Conservation (phyloP, 2,888 invertebrate genomes). For the Drosophila fulvimacula region DNA sequence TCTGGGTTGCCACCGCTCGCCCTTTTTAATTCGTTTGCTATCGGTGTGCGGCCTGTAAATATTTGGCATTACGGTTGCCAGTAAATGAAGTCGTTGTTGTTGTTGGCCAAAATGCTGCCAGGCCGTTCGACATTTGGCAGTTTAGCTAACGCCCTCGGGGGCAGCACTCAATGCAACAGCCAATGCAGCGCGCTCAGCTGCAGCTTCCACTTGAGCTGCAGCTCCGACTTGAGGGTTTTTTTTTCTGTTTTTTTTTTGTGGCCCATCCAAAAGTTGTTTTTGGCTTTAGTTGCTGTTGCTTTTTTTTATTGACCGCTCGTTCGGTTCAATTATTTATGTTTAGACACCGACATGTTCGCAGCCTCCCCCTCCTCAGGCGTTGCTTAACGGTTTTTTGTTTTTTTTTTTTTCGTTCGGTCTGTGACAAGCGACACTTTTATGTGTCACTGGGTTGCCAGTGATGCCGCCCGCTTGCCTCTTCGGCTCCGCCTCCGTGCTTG, state of each 20-base stretch:
- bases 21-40: slow-evolving; percentile 54
- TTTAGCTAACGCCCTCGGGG: slow-evolving; percentile 61
- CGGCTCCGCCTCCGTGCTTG: neutral
- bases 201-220: slow-evolving; percentile 22
- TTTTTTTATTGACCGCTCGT: slow-evolving; percentile 61
- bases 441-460: slow-evolving; percentile 70
- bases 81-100: slow-evolving; percentile 48
- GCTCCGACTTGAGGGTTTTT: slow-evolving; percentile 25
- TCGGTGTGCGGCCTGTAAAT: slow-evolving; percentile 46
- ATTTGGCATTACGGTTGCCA: slow-evolving; percentile 55
- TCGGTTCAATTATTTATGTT: slow-evolving; percentile 67
- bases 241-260: slow-evolving; percentile 3
- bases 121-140: slow-evolving; percentile 64
- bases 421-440: slow-evolving; percentile 73
- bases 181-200: slow-evolving; percentile 20
- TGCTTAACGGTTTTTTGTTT: slow-evolving; percentile 45
- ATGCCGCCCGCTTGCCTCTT: neutral
- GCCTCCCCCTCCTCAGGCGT: slow-evolving; percentile 7
- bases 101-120: slow-evolving; percentile 47
- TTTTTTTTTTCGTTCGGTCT: slow-evolving; percentile 29
- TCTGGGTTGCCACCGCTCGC: slow-evolving; percentile 24
- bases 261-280: slow-evolving; percentile 45
- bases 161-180: slow-evolving; percentile 32
- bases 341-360: slow-evolving; percentile 27
- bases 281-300: slow-evolving; percentile 26